These are phyloP conservation scores for Scaptomyza montana DNA, from an alignment of 1,140 invertebrate genomes.

Conservation along the genomic window DNA sequence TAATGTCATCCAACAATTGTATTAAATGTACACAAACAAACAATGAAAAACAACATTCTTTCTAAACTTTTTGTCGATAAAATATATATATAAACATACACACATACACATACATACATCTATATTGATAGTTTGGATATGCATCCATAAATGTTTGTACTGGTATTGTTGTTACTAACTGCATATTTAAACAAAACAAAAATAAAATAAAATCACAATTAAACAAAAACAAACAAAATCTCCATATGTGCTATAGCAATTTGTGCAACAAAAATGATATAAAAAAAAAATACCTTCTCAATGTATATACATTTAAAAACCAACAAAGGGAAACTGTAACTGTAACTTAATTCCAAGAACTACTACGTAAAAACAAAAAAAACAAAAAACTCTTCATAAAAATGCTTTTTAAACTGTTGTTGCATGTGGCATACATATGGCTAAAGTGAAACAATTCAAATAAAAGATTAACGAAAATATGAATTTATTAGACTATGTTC, in stretches of 20 bases:
- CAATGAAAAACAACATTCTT: conserved; percentile 17
- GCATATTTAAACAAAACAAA: conserved; percentile 3
- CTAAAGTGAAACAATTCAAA: conserved; percentile 14
- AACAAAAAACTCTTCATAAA: conserved; percentile 15
- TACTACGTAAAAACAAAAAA: conserved; percentile 41
- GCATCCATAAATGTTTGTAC: conserved; percentile 62
- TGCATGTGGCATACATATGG: conserved; percentile 33
- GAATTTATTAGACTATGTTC: conserved; percentile 74
- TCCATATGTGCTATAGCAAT: conserved; percentile 72
- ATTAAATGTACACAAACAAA: conserved; percentile 39
- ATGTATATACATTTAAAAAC: conserved; percentile 34
- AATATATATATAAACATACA: conserved; percentile 45
- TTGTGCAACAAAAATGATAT: conserved; percentile 48
- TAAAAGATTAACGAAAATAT: conserved; percentile 71
- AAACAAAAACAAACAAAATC: conserved; percentile 42
- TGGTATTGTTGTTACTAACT: conserved; percentile 69
- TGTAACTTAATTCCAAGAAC: conserved; percentile 30
- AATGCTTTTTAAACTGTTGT: conserved; percentile 61
- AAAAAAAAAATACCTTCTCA: conserved; percentile 26
- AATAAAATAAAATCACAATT: conserved; percentile 18
- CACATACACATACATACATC: conserved; percentile 25
- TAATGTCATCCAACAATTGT: conserved; percentile 28
- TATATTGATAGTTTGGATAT: conserved; percentile 21
- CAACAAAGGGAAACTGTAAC: conserved; percentile 1
- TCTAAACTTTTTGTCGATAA: conserved; percentile 31